phyloP scores from a whole-genome alignment of 2,797 vertebrate species.

The Mus caroli region DNA sequence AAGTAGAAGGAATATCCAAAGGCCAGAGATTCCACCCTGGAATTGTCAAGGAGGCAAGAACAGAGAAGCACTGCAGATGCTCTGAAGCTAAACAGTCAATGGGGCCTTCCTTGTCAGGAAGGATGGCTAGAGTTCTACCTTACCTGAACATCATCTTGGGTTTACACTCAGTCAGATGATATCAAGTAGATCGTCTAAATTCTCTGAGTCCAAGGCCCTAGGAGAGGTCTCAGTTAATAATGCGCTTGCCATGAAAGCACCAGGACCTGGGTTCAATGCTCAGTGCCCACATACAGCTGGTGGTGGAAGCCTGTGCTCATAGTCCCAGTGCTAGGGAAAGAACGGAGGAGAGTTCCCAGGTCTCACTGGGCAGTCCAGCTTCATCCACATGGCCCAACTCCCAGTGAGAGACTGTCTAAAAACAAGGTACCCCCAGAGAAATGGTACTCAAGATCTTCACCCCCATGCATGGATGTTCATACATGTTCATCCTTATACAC shows the following conservation, averaged over 20 bases:
- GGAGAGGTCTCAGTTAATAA: background rate
- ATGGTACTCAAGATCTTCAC: background rate
- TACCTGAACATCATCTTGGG: background rate
- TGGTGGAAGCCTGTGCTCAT: background rate
- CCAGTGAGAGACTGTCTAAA: background rate
- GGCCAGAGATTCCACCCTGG: background rate
- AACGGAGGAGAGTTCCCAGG: background rate
- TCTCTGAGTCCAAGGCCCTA: background rate
- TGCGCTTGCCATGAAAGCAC: background rate
- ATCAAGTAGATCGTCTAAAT: constrained; percentile 5
- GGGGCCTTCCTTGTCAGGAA: background rate
- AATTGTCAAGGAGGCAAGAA: background rate
- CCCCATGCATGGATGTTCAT: background rate
- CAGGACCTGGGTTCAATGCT: background rate
- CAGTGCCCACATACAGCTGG: background rate
- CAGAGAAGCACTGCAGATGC: background rate
- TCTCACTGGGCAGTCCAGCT: no score
- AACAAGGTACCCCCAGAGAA: background rate
- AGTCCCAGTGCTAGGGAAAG: background rate
- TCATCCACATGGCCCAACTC: no score
- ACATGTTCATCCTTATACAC: no score
- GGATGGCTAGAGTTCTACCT: background rate
- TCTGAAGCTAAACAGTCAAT: background rate
- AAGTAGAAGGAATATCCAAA: background rate
- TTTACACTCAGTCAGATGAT: background rate